Evolutionary conservation across 2,888 invertebrate species (phyloP).

Genomic region (Ochropleura plecta): DNA sequence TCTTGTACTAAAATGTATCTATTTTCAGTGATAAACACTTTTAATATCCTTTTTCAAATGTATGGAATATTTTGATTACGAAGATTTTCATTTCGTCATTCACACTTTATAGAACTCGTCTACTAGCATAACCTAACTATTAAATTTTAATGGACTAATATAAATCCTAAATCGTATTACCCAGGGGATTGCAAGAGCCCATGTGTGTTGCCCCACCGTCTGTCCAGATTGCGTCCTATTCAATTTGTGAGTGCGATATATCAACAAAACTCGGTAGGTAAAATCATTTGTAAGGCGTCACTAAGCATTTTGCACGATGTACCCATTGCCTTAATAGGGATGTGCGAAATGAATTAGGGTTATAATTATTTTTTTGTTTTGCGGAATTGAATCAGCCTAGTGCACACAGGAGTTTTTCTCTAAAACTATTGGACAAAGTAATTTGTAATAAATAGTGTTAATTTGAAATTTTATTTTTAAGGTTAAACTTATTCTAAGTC

Average conservation of each 20-base stretch:
- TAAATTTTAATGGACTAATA: slow-evolving; percentile 58
- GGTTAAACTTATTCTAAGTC: too few relatives aligned
- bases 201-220: slow-evolving; percentile 75
- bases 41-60: too few relatives aligned
- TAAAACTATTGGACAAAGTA: background rate
- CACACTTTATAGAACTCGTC: background rate
- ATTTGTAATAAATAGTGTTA: background rate
- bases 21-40: too few relatives aligned
- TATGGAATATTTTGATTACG: background rate
- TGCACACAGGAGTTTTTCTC: background rate
- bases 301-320: slow-evolving; percentile 82
- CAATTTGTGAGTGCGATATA: slow-evolving; percentile 88
- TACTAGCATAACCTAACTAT: slow-evolving; percentile 24
- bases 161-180: slow-evolving; percentile 70
- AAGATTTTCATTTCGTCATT: background rate
- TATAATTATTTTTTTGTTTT: too few relatives aligned
- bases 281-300: slow-evolving; percentile 89
- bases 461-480: background rate
- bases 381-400: too few relatives aligned
- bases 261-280: slow-evolving; percentile 86
- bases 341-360: slow-evolving; percentile 15
- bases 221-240: slow-evolving; percentile 86
- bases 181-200: slow-evolving; percentile 75
- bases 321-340: slow-evolving; percentile 68
- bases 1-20: background rate